Evolutionary conservation across 1,140 invertebrate genomes (phyloP).

Genomic region (Aphelinus certus): DNA sequence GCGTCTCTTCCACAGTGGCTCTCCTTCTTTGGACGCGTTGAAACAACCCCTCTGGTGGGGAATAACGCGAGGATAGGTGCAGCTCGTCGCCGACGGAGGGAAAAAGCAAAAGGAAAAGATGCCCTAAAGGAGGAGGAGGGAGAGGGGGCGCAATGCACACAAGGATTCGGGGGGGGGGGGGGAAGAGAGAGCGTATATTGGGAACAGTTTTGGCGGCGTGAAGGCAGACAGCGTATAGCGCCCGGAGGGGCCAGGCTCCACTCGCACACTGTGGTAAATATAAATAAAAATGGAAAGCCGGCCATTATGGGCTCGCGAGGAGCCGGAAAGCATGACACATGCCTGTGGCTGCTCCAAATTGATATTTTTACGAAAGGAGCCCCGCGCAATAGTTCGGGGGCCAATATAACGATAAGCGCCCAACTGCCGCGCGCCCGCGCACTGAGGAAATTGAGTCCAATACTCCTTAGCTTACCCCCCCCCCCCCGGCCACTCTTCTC

Average conservation of each 20-base stretch:
- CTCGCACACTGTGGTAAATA: constrained; percentile 47
- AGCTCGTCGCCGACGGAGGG: too few species aligned
- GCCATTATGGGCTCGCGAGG: constrained; percentile 50
- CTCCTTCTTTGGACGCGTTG: too few species aligned
- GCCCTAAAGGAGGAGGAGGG: not conserved
- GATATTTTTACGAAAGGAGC: constrained; percentile 55
- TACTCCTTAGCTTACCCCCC: too few species aligned
- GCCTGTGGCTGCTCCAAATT: constrained; percentile 57
- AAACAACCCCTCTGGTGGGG: too few species aligned
- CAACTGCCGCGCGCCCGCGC: not conserved
- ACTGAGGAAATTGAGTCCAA: too few species aligned
- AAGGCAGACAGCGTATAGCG: not conserved
- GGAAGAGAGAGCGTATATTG: not conserved
- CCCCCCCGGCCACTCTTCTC: too few species aligned
- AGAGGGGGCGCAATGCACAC: not conserved
- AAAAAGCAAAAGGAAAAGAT: too few species aligned
- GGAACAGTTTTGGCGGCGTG: constrained; percentile 22
- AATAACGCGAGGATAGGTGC: too few species aligned
- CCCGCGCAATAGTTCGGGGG: not conserved
- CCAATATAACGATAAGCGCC: not conserved
- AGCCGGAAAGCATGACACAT: constrained; percentile 60
- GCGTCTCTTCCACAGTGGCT: too few species aligned
- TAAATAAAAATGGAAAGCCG: constrained; percentile 63
- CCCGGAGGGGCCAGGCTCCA: not conserved
- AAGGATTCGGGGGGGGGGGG: constrained; percentile 7